These are phyloP conservation scores for Hemichromis elongatus DNA, from an alignment of 2,113 vertebrate species.

Conservation along the genomic window DNA sequence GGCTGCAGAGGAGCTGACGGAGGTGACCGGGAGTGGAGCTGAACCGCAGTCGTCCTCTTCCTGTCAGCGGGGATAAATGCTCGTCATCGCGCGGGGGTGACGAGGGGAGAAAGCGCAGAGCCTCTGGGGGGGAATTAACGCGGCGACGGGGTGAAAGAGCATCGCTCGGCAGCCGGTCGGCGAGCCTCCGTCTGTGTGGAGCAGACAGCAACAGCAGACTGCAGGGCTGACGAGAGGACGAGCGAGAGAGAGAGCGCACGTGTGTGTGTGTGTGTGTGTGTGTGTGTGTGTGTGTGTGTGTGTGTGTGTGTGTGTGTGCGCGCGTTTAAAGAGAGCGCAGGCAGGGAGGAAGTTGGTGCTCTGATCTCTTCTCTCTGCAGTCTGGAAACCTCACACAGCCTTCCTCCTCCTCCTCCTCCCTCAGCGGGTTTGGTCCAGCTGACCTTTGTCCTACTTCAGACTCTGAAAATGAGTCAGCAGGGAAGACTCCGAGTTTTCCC, in stretches of 20 bases:
- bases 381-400: slow-evolving; percentile 14
- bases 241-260: neutral
- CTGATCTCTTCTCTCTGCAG: slow-evolving; percentile 28
- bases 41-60: neutral
- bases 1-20: slow-evolving; percentile 12
- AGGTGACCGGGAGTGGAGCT: neutral
- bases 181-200: slow-evolving; percentile 36
- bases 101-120: neutral
- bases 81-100: too few relatives aligned
- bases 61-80: neutral
- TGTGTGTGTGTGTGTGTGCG: fast-evolving
- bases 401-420: neutral
- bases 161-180: slow-evolving; percentile 7
- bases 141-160: slow-evolving; percentile 8
- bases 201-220: slow-evolving; percentile 33
- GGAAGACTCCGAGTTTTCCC: neutral
- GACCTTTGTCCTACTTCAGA: slow-evolving; percentile 45
- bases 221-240: slow-evolving; percentile 26
- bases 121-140: neutral
- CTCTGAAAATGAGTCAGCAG: neutral
- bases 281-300: fast-evolving
- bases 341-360: slow-evolving; percentile 5
- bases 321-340: neutral
- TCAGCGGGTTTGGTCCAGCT: neutral
- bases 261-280: neutral